Evolutionary conservation across 1,140 invertebrate species (phyloP), one percentile per base, ranked within the genome.

Genomic region (Pseudomyrmex dendroicus): DNA sequence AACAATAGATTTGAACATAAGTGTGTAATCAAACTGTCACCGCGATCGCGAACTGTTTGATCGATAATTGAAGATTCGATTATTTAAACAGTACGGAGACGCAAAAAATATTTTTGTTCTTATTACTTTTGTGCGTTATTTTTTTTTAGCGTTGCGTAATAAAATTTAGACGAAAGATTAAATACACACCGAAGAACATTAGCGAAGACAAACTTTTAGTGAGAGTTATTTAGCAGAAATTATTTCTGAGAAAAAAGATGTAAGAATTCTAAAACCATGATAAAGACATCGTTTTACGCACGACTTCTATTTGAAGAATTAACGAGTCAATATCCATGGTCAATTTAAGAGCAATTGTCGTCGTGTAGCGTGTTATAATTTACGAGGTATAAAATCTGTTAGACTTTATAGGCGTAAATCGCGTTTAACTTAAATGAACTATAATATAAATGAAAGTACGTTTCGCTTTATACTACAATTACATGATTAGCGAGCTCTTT

Each of bases 261-360:
- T 67, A 67, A 62, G 0, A 4, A 50, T 1, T 8, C 0, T 74
- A 62, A 74, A 74, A 57, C 44, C 57, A 57, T 20, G 35, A 63
- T 62, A 54, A 57, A 74, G 17, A 57, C 9, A 48, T 83, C 25
- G 35, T 64, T 52, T 74, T 64, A 63, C 35, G 62, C 3, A 73
- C 52, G 8, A 5, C 62, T 63, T 76, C 61, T 22, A 2, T 8
- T 35, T 22, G 17, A 35, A 61, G 15, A 2, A 78, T 54, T 68
- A 22, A 44, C 20, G 54, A 85, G 57, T 85, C 77, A 87, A 88
- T 88, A 85, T 76, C 35, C 48, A 62, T 85, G 84, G 74, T 87
- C 57, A 87, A 88, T 88, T 85, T 78, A 85, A 64, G 61, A 84
- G 44, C 80, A 78, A 48, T 67, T 68, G 63, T 77, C n/a, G 8